phyloP scores from a whole-genome alignment of 2,113 vertebrate genomes.

The Amazona guildingii region DNA sequence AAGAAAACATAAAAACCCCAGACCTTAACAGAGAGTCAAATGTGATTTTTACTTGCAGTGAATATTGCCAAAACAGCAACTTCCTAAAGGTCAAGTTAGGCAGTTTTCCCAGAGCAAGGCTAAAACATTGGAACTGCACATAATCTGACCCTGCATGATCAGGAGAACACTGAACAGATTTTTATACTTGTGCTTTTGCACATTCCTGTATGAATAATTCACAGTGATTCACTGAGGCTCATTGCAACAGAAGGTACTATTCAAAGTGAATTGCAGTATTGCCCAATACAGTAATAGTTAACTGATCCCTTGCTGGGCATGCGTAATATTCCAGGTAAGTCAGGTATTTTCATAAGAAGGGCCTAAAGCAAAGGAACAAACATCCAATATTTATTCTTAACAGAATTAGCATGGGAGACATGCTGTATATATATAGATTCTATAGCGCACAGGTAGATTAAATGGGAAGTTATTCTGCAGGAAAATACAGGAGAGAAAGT shows the following conservation, averaged over 20 bases:
- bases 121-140: background rate
- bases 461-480: background rate
- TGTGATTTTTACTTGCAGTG: background rate
- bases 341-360: background rate
- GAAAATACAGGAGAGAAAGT: background rate
- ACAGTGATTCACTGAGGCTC: constrained; percentile 26
- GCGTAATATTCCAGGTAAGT: background rate
- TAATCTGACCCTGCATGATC: background rate
- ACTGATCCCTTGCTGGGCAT: background rate
- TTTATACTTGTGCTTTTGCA: constrained; percentile 28
- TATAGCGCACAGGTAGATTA: background rate
- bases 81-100: background rate
- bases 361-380: background rate
- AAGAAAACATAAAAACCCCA: background rate
- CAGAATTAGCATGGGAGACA: background rate
- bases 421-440: background rate
- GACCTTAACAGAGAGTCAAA: background rate
- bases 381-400: background rate
- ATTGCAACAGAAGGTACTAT: constrained; percentile 32
- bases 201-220: constrained; percentile 50
- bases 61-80: background rate
- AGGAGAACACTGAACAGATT: constrained; percentile 33
- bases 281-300: constrained; percentile 31
- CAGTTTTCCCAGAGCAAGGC: background rate
- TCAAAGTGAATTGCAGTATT: constrained; percentile 14